A percentile compares a stretch with the other conserved stretches of the same genome.
These are phyloP conservation scores for Plagiodera versicolora DNA, from an alignment of 2,888 invertebrate genomes.

Conservation along the genomic window DNA sequence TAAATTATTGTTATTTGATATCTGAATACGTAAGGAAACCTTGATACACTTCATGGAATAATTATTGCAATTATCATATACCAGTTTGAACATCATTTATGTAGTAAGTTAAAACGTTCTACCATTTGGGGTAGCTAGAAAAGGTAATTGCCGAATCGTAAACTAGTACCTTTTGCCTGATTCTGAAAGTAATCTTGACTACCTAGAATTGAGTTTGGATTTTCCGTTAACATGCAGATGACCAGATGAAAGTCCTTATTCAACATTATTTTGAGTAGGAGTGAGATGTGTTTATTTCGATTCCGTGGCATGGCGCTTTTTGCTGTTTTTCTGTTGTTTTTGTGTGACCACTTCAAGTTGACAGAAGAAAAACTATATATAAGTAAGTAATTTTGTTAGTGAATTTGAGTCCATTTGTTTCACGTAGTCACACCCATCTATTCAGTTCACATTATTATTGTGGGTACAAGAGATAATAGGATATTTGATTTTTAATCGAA, in stretches of 20 bases:
- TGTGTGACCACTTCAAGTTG: slow-evolving; percentile 8
- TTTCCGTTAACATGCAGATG: slow-evolving; percentile 8
- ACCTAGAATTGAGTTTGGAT: slow-evolving; percentile 12
- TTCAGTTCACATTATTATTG: too few species aligned
- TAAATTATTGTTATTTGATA: neutral
- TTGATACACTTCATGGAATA: neutral
- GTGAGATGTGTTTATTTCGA: neutral
- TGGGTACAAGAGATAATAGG: too few species aligned
- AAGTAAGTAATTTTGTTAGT: slow-evolving; percentile 14
- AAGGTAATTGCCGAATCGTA: neutral
- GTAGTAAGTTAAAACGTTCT: neutral
- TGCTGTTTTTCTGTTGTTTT: slow-evolving; percentile 8
- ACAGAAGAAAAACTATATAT: slow-evolving; percentile 11
- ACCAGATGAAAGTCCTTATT: neutral
- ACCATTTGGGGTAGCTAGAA: neutral
- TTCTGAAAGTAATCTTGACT: neutral
- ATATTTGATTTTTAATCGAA: too few species aligned
- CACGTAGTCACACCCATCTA: too few species aligned
- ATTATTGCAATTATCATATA: neutral
- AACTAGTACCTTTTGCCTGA: neutral
- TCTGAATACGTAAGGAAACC: neutral
- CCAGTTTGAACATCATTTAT: neutral
- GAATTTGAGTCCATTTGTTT: too few species aligned
- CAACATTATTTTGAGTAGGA: neutral
- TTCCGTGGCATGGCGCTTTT: slow-evolving; percentile 6